These are phyloP conservation scores for Actenoides hombroni DNA, from an alignment of 2,113 vertebrate genomes.

Conservation along the genomic window DNA sequence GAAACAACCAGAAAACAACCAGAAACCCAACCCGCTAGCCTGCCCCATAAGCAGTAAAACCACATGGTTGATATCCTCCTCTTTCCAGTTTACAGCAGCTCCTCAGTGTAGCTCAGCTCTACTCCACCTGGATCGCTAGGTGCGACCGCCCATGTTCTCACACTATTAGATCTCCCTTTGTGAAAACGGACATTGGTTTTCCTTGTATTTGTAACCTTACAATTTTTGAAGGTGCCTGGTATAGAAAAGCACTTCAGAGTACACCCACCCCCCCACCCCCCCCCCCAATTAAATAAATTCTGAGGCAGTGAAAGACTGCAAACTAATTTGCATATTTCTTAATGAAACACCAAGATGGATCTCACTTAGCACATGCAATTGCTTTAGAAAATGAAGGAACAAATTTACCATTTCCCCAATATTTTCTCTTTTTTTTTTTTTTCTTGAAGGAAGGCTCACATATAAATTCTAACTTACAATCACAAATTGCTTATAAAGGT, in stretches of 20 bases:
- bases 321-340: neutral
- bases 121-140: accelerated
- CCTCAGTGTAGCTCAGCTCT: neutral
- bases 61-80: neutral
- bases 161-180: neutral
- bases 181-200: neutral
- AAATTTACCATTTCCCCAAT: neutral
- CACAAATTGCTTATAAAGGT: neutral
- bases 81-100: neutral
- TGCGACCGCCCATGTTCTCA: too few species aligned
- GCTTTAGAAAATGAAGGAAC: neutral
- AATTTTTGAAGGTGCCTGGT: neutral
- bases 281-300: neutral
- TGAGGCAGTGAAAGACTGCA: neutral
- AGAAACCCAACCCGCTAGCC: accelerated
- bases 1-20: neutral
- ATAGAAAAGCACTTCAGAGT: neutral
- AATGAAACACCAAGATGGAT: neutral
- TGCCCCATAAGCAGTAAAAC: neutral
- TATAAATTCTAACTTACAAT: neutral
- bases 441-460: neutral
- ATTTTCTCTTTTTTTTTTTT: neutral
- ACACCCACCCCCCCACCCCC: too few species aligned
- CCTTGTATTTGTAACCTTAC: neutral
- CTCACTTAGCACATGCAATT: neutral